phyloP scores from a whole-genome alignment of 2,797 vertebrate genomes.

The Euphonia xanthogaster region DNA sequence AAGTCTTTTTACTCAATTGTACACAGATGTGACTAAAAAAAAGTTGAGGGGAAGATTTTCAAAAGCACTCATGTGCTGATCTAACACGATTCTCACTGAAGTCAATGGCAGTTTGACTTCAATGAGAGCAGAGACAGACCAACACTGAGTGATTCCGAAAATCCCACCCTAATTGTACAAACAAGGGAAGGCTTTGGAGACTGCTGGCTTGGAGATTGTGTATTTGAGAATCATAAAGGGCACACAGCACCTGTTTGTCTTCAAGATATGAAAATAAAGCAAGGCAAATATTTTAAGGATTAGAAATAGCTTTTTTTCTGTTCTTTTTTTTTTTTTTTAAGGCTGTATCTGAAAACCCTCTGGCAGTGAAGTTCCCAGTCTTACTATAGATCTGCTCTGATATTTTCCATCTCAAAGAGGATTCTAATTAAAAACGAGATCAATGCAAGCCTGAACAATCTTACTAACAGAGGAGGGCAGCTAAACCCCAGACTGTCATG shows the following conservation, averaged over 20 bases:
- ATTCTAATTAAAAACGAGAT: slow-evolving; percentile 14
- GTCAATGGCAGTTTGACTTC: slow-evolving; percentile 8
- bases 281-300: slow-evolving; percentile 68
- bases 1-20: slow-evolving; percentile 44
- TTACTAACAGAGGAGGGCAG: background rate
- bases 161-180: slow-evolving; percentile 63
- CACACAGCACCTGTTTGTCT: slow-evolving; percentile 66
- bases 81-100: slow-evolving; percentile 3
- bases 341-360: slow-evolving; percentile 29
- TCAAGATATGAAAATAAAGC: slow-evolving; percentile 70
- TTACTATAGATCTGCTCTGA: slow-evolving; percentile 30
- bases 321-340: background rate
- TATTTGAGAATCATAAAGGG: slow-evolving; percentile 67
- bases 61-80: background rate
- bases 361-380: background rate
- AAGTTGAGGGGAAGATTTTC: background rate
- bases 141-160: slow-evolving; percentile 7
- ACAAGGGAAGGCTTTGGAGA: slow-evolving; percentile 52
- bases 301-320: slow-evolving; percentile 16
- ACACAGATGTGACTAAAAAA: slow-evolving; percentile 38
- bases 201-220: slow-evolving; percentile 35
- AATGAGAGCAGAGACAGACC: slow-evolving; percentile 11
- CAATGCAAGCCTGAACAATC: slow-evolving; percentile 24
- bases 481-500: background rate
- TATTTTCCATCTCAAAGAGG: slow-evolving; percentile 57